phyloP scores from a whole-genome alignment of 1,140 invertebrate species.

The Diuraphis noxia region DNA sequence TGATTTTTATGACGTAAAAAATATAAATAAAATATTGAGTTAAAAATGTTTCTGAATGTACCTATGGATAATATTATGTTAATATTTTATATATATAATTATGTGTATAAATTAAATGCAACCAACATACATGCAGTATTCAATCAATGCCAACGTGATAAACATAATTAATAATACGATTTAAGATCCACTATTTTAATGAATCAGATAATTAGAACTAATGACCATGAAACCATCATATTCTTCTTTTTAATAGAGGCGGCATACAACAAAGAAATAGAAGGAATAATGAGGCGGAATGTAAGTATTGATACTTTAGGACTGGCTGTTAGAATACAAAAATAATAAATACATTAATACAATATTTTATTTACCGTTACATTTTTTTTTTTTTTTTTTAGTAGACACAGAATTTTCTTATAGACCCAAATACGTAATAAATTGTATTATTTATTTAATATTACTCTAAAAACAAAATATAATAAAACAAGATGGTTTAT shows the following conservation, averaged over 20 bases:
- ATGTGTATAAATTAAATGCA: not conserved
- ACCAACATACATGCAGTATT: not conserved
- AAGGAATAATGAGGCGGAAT: not conserved
- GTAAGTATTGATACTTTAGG: constrained; percentile 9
- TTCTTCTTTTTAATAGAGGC: constrained; percentile 44
- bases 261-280: constrained; percentile 34
- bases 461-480: not conserved
- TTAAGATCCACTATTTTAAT: constrained; percentile 46
- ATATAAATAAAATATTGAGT: not conserved
- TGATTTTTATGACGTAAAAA: constrained; percentile 24
- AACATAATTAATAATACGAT: constrained; percentile 45
- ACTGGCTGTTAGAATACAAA: not conserved
- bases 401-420: not conserved
- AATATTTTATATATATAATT: not conserved
- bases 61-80: not conserved
- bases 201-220: constrained; percentile 53
- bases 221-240: constrained; percentile 39
- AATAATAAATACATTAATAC: not conserved
- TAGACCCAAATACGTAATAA: not conserved
- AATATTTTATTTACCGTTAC: not conserved
- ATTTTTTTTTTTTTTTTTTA: not conserved
- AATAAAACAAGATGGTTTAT: not conserved
- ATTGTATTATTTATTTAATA: not conserved
- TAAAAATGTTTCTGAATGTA: not conserved
- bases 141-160: constrained; percentile 50